Conservation (phyloP, 2,797 vertebrate genomes). For the Premnoplex brunnescens region DNA sequence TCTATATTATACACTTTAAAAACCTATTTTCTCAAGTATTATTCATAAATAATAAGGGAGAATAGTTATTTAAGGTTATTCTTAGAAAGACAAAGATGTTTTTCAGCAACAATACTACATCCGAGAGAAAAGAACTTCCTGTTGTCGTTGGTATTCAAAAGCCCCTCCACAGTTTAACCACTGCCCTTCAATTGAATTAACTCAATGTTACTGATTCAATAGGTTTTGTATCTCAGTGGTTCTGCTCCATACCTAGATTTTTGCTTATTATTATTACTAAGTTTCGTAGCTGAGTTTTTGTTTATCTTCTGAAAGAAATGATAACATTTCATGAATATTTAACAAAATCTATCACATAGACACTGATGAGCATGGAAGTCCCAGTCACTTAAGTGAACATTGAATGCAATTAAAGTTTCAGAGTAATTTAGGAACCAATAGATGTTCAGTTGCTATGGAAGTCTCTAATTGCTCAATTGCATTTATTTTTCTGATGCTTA, state of each 20-base stretch:
- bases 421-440: background rate
- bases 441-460: background rate
- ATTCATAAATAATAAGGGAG: background rate
- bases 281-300: background rate
- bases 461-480: background rate
- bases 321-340: background rate
- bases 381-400: background rate
- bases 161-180: background rate
- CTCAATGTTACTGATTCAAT: background rate
- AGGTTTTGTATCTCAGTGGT: background rate
- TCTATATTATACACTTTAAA: background rate
- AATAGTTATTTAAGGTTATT: background rate
- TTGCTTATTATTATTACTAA: background rate
- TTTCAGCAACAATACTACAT: background rate
- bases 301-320: background rate
- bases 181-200: background rate
- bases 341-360: background rate
- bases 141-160: background rate
- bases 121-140: background rate
- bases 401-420: background rate
- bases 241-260: fast-evolving
- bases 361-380: background rate
- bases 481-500: background rate
- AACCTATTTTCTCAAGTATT: background rate
- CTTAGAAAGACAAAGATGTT: background rate